phyloP scores from a whole-genome alignment of 2,113 vertebrate species.

The Bungarus multicinctus region DNA sequence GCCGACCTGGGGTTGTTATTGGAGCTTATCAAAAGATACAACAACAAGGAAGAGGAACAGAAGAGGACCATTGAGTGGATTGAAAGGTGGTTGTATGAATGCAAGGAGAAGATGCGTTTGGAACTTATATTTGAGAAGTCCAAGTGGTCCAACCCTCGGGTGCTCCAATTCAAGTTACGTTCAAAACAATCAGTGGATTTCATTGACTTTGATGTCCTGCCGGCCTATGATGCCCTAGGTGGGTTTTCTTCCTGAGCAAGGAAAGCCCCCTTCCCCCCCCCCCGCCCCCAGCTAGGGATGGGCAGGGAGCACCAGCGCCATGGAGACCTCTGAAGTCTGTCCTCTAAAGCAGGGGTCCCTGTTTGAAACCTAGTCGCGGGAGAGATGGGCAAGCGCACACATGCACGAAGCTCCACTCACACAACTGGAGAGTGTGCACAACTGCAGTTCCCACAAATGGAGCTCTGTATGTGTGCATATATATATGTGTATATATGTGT shows the following conservation, averaged over 20 bases:
- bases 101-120: not conserved
- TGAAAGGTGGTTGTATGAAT: constrained; percentile 18
- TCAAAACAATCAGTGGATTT: constrained; percentile 14
- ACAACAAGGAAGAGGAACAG: not conserved
- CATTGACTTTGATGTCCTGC: constrained; percentile 52
- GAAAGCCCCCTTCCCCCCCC: too few relatives aligned
- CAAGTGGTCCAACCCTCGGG: constrained; percentile 31
- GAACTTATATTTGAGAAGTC: constrained; percentile 17
- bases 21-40: constrained; percentile 26
- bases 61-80: constrained; percentile 28
- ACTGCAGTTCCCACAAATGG: too few relatives aligned
- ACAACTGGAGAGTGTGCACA: too few relatives aligned
- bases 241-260: not conserved
- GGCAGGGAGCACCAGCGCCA: not conserved
- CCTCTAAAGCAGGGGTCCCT: too few relatives aligned
- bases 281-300: too few relatives aligned
- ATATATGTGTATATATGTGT: too few relatives aligned
- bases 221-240: constrained; percentile 51
- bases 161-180: constrained; percentile 35
- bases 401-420: too few relatives aligned
- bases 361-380: too few relatives aligned
- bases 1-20: constrained; percentile 51
- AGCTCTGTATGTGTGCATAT: too few relatives aligned
- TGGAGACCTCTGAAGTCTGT: too few relatives aligned
- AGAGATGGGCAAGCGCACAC: too few relatives aligned